Base-by-base conservation (phyloP, 2,888 invertebrate genomes). In the Tyria jacobaeae region DNA sequence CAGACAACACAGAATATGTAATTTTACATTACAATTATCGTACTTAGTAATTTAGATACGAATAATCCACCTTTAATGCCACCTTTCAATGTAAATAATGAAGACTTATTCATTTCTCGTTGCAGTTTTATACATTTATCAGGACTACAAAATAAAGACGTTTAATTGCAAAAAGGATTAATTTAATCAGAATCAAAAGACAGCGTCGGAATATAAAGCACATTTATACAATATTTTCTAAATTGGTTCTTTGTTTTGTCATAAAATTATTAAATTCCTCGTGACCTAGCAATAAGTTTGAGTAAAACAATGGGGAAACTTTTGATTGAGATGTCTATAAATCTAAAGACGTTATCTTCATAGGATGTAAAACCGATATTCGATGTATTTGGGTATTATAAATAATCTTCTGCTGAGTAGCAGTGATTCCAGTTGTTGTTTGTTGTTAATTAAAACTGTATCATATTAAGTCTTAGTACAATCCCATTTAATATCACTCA, bases 251-350 rank as follows among this genome's bases (percentile, higher is more conserved):
- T 64, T 66, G 66, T 62, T 55, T 55, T 62, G 51, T 59, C 59
- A 62, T 73, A 66, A 68, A 68, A 68, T 62, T 65, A 71, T 60
- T 62, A 62, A 60, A 60, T 48, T 57, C 60, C 41, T 44, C 62
- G 54, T 71, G 67, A 69, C 57, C 66, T 68, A 64, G 59, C 68
- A 71, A 69, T 76, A 76, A 80, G 70, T 76, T 76, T 41, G 58
- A 51, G 63, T 35, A 67, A 71, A 80, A 82, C 79, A 81, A 84
- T 77, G 68, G 68, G 52, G 37, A 63, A 84, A 82, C 76, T 83
- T 83, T 80, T 81, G 81, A 83, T 81, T 81, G 80, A 84, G 79
- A 82, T 75, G 74, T 76, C 70, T 61, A 80, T 78, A 81, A 82
- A 82, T 63, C 65, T 71, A 25, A 75, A 66, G 50, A 9, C 24